Conservation (phyloP, 2,888 invertebrate species). For the Trachelus tabidus region DNA sequence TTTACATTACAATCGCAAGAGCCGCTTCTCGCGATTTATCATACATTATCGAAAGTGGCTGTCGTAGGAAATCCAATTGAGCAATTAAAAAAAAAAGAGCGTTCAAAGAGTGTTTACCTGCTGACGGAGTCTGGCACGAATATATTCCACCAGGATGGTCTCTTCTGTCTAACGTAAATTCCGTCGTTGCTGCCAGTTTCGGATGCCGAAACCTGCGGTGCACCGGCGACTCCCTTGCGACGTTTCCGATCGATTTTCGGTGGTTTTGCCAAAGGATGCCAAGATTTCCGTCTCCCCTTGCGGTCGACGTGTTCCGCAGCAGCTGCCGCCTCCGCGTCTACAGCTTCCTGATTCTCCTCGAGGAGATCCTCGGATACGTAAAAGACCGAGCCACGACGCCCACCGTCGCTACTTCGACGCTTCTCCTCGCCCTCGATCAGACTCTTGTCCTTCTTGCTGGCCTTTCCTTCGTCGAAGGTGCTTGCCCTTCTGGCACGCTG, state of each 20-base stretch:
- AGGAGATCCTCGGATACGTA: conserved; percentile 57
- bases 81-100: not conserved
- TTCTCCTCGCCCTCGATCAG: conserved; percentile 50
- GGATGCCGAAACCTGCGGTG: conserved; percentile 67
- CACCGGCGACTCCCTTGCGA: conserved; percentile 68
- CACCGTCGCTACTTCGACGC: conserved; percentile 47
- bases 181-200: conserved; percentile 65
- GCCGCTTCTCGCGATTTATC: not conserved
- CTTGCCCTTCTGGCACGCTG: conserved; percentile 55
- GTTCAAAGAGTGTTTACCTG: conserved; percentile 43
- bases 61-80: not conserved
- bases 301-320: conserved; percentile 67
- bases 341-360: conserved; percentile 50
- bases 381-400: conserved; percentile 54
- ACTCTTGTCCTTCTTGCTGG: conserved; percentile 49
- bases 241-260: conserved; percentile 63
- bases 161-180: conserved; percentile 73
- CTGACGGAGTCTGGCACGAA: conserved; percentile 76
- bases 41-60: not conserved
- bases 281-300: conserved; percentile 74
- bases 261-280: conserved; percentile 66
- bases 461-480: conserved; percentile 52
- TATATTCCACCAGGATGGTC: conserved; percentile 91
- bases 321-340: conserved; percentile 62
- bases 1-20: not conserved